Base-by-base conservation (phyloP, 2,888 invertebrate genomes). In the Beris morrisii region DNA sequence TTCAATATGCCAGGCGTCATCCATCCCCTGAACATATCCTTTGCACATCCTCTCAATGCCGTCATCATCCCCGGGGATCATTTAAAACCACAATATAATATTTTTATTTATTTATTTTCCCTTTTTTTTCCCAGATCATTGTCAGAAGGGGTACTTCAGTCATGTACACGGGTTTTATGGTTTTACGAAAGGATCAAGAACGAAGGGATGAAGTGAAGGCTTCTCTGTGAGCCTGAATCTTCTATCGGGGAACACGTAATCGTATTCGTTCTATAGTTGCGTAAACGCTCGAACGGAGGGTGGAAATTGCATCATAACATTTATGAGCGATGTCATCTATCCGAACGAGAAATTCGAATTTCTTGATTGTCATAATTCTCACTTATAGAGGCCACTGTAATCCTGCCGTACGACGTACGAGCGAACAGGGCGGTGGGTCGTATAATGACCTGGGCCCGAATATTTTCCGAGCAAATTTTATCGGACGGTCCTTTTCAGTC, bases 281-380 rank as follows among this genome's bases (percentile, higher is more conserved):
- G 22, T 22, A 22, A 22, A 50, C 22, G 61, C 38, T 61, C 50
- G 45, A 31, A 15, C 61, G 32, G 55, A 67, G 69, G 69, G 69
- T 69, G 69, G 67, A 67, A 69, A 69, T 67, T 69, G 67, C 69
- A 69, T 67, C 69, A 69, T 69, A 69, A 69, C 65, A 65, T 69
- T 69, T 69, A 69, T 67, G 69, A 66, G 61, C 12, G 45, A 32
- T 54, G 53, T 64, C 64, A 54, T 53, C 15, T 64, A 45, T 45
- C 54, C 54, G 4, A 55, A 46, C 45, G 64, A 54, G 30, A 45
- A 44, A 13, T 64, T 30, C 11, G 45, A 38, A 64, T 54, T 64
- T 53, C 64, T 54, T 64, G 54, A 64, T 64, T 64, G 61, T 32
- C 50, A 43, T 61, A 46, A 61, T 61, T 61, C 28, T 32, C 44